Evolutionary conservation across 1,140 invertebrate genomes (phyloP).

Genomic region (Caenorhabditis elegans): DNA sequence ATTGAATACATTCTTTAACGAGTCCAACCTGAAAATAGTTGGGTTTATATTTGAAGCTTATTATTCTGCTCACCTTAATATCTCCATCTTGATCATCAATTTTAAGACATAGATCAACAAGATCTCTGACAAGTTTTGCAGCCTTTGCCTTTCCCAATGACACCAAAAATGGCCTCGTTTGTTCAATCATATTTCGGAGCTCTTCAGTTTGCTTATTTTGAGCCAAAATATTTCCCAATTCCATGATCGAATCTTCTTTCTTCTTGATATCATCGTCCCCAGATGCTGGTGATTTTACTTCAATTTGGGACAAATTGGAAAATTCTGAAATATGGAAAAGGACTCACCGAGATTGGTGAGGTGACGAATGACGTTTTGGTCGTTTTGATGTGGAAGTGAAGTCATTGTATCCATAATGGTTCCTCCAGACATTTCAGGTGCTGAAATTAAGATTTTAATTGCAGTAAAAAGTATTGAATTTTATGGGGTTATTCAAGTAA

Average conservation of each 20-base stretch:
- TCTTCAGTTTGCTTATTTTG: slow-evolving; percentile 54
- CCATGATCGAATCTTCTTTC: slow-evolving; percentile 58
- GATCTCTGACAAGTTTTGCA: slow-evolving; percentile 89
- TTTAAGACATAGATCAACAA: slow-evolving; percentile 96
- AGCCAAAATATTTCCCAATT: slow-evolving; percentile 54
- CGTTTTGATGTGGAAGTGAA: slow-evolving; percentile 51
- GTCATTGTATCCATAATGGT: slow-evolving; percentile 54
- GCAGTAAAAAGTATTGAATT: too few relatives aligned
- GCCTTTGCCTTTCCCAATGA: slow-evolving; percentile 97
- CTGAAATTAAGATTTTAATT: neutral
- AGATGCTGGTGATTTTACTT: slow-evolving; percentile 52
- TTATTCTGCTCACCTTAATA: slow-evolving; percentile 73
- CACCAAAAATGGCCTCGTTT: slow-evolving; percentile 84
- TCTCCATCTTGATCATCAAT: slow-evolving; percentile 71
- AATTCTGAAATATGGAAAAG: neutral
- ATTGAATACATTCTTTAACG: slow-evolving; percentile 94
- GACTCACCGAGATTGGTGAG: slow-evolving; percentile 56
- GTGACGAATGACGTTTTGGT: slow-evolving; percentile 54
- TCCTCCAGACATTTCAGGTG: slow-evolving; percentile 54
- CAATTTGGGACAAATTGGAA: neutral
- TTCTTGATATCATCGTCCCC: slow-evolving; percentile 58
- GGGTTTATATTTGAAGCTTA: neutral
- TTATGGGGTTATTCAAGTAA: too few relatives aligned
- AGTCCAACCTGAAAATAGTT: slow-evolving; percentile 69
- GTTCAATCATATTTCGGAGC: slow-evolving; percentile 48